phyloP scores from a whole-genome alignment of 2,113 vertebrate species.

The Chrysochloris asiatica region DNA sequence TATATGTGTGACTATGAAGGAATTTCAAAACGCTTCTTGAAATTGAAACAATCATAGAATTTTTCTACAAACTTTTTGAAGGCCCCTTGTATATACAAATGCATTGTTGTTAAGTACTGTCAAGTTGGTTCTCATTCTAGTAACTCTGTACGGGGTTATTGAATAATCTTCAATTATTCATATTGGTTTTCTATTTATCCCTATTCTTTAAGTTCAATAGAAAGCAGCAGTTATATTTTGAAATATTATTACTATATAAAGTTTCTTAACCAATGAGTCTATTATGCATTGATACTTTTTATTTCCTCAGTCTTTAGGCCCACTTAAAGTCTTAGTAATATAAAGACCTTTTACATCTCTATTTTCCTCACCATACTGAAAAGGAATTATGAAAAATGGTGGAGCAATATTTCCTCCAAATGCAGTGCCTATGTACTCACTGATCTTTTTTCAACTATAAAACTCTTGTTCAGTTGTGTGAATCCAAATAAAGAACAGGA shows the following conservation, averaged over 20 bases:
- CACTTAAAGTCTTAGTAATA: not conserved
- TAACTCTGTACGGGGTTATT: no score
- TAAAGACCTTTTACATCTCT: not conserved
- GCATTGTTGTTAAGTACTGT: no score
- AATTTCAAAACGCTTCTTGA: no score
- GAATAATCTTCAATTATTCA: not conserved
- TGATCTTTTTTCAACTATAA: constrained; percentile 6
- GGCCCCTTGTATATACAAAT: no score
- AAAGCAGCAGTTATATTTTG: not conserved
- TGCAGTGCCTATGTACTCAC: not conserved
- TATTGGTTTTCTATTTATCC: not conserved
- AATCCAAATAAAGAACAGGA: not conserved
- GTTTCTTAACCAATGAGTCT: constrained; percentile 27
- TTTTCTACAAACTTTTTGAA: no score
- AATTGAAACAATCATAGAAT: no score
- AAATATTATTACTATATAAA: constrained; percentile 8
- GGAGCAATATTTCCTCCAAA: not conserved
- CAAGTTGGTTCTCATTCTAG: no score
- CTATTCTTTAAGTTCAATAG: not conserved
- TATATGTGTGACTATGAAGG: no score
- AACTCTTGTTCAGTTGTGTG: not conserved
- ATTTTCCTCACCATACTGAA: constrained; percentile 5
- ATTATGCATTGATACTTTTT: not conserved
- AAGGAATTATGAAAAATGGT: not conserved
- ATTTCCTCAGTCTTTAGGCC: not conserved